Percentiles rank a stretch among this genome's conserved stretches.
phyloP scores from a whole-genome alignment of 1,140 invertebrate species.

The Halesus radiatus region DNA sequence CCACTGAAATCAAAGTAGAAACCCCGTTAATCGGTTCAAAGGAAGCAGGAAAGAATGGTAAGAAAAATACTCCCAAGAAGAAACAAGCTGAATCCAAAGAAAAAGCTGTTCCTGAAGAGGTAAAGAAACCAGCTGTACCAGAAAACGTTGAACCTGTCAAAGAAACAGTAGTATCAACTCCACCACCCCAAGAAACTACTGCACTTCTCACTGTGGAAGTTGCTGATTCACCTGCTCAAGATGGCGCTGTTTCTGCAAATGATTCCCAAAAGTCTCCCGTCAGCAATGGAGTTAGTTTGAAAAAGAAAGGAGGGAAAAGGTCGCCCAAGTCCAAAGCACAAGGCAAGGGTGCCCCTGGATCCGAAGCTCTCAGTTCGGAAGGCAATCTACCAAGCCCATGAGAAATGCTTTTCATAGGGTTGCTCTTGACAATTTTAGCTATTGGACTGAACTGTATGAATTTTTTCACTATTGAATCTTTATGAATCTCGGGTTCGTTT shows the following conservation, averaged over 20 bases:
- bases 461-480: slow-evolving; percentile 26
- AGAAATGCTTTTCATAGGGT: slow-evolving; percentile 21
- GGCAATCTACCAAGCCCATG: slow-evolving; percentile 13
- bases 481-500: slow-evolving; percentile 3
- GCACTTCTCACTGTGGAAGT: background rate
- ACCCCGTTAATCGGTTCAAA: no score
- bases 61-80: no score
- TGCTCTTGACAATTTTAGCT: slow-evolving; percentile 18
- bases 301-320: background rate
- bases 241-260: background rate
- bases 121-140: no score
- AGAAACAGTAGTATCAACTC: background rate
- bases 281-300: background rate
- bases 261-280: background rate
- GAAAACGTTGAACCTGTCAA: background rate
- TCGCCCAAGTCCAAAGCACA: background rate
- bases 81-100: no score
- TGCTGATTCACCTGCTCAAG: background rate
- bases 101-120: no score
- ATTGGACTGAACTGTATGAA: slow-evolving; percentile 33
- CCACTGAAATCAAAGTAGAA: no score
- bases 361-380: slow-evolving; percentile 2
- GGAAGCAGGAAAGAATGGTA: no score
- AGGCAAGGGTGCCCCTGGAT: background rate
- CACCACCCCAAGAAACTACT: background rate